Evolutionary conservation across 2,113 vertebrate species (phyloP), one percentile per base, ranked within the genome.

Genomic region (Psophia crepitans): DNA sequence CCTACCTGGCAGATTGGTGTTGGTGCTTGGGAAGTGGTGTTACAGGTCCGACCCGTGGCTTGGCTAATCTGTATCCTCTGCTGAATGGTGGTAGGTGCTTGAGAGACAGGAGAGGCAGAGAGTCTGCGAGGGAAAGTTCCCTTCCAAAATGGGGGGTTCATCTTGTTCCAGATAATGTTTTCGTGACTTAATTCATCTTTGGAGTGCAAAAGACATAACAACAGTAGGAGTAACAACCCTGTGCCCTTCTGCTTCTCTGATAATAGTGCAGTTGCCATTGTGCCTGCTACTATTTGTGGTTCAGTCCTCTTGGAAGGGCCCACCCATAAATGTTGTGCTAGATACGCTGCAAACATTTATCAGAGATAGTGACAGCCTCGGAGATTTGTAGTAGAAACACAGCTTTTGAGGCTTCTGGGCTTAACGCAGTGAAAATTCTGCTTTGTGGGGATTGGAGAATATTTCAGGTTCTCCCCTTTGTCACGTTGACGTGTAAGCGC

Each of bases 351-450:
- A 82, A 22, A 58, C 46, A 5, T 41, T 70, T 21, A 11, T 3
- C 48, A 56, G 78, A 65, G 65, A 16, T 2, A n/a, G 19, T 6
- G 35, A 22, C 27, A 3, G 3, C 39, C 65, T 8, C 30, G 2
- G 49, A 49, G 57, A 2, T 51, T 39, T 48, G 49, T 24, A 12
- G 6, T 10, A 32, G 23, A 46, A 32, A 43, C 21, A 14, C 28
- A 13, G 23, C 39, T 43, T 28, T 8, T 14, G 28, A 56, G 63
- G 21, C 35, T 75, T 30, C 49, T 20, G n/a, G 46, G 37, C 26
- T 80, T 30, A 6, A 4, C 1, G 28, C 6, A 8, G 14, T 39
- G n/a, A n/a, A 48, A 74, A 8, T 1, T 2, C 32, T 30, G 9
- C 76, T 77, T 20, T 22, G 13, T 15, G 33, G 26, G 20, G 21